Evolutionary conservation across 1,140 invertebrate genomes (phyloP).

Genomic region (Drosophila setifemur): DNA sequence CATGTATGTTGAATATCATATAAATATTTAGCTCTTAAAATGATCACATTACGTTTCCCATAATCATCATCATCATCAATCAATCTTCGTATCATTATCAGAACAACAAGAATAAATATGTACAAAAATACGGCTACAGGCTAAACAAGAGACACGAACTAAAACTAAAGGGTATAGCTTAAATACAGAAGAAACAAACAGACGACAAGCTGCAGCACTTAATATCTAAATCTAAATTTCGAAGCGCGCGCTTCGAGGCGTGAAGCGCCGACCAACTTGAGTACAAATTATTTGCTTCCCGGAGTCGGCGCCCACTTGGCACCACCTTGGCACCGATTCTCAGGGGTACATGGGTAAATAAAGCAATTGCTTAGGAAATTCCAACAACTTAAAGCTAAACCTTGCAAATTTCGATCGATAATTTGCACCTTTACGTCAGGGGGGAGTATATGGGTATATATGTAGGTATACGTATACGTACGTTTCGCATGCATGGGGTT

Average conservation of each 20-base stretch:
- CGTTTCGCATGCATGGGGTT: conserved; percentile 58
- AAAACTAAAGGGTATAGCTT: conserved; percentile 44
- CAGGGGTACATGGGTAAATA: conserved; percentile 28
- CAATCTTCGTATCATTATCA: conserved; percentile 41
- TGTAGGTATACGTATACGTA: conserved; percentile 45
- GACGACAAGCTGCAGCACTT: conserved; percentile 64
- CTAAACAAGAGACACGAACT: conserved; percentile 50
- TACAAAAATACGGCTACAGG: conserved; percentile 61
- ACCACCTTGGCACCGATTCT: conserved; percentile 65
- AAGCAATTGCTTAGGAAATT: conserved; percentile 52
- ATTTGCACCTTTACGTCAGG: conserved; percentile 40
- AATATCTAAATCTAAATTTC: conserved; percentile 36
- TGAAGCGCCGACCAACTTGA: conserved; percentile 47
- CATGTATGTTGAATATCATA: conserved; percentile 61
- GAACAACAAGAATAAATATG: conserved; percentile 78
- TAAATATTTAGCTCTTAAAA: conserved; percentile 74
- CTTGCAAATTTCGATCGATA: conserved; percentile 55
- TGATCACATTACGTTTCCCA: conserved; percentile 79
- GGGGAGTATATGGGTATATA: conserved; percentile 34
- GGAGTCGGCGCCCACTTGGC: conserved; percentile 32
- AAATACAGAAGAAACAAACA: conserved; percentile 50
- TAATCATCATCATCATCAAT: conserved; percentile 64
- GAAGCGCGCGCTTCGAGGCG: conserved; percentile 51
- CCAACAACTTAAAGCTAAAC: conserved; percentile 67
- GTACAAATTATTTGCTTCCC: conserved; percentile 36